These are phyloP conservation scores for Fundulus diaphanus DNA, from an alignment of 2,797 vertebrate species.

Conservation along the genomic window DNA sequence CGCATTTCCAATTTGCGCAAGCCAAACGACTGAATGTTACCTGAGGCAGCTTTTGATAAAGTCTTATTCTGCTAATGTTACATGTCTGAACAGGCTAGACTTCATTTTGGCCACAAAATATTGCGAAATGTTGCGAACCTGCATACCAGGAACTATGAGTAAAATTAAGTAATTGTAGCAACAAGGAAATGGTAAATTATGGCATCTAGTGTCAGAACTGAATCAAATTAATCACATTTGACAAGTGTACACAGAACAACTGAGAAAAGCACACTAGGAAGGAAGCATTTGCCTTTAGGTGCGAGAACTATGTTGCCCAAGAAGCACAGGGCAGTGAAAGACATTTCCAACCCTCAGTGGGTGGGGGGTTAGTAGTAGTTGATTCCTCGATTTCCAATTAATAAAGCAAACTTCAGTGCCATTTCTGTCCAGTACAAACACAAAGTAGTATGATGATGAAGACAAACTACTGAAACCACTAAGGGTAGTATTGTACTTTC, in stretches of 20 bases:
- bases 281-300: not conserved
- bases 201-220: not conserved
- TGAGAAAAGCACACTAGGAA: not conserved
- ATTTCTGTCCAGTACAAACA: not conserved
- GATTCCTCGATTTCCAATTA: not conserved
- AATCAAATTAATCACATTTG: not conserved
- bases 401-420: not conserved
- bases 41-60: not conserved
- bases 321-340: not conserved
- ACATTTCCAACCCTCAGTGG: not conserved
- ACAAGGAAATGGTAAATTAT: not conserved
- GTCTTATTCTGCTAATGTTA: too few species aligned
- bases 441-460: not conserved
- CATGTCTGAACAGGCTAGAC: not conserved
- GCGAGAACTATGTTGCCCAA: not conserved
- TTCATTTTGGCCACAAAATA: not conserved
- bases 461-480: not conserved
- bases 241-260: not conserved
- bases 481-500: not conserved
- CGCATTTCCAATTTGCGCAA: not conserved
- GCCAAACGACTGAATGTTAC: not conserved
- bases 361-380: not conserved
- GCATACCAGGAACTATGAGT: conserved; percentile 2
- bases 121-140: not conserved
- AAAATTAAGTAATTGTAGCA: not conserved